Percentiles rank a stretch among this genome's conserved stretches.
These are phyloP conservation scores for Mimas tiliae DNA, from an alignment of 2,888 invertebrate species.

Conservation along the genomic window DNA sequence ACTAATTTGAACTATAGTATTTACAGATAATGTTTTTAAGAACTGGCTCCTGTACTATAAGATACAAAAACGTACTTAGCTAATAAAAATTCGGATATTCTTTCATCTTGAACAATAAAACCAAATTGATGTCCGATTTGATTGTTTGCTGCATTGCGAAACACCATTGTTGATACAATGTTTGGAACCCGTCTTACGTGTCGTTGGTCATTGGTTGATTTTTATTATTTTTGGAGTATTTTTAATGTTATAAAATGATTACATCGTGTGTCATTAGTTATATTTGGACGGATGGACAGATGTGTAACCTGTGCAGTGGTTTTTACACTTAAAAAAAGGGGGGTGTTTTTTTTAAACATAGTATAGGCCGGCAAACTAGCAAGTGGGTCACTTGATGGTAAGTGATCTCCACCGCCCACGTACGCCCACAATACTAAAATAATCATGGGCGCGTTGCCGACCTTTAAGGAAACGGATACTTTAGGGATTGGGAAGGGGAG, in stretches of 20 bases:
- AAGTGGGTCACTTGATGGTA: too few relatives aligned
- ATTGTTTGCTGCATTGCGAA: conserved; percentile 25
- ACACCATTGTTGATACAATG: conserved; percentile 16
- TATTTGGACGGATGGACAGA: neutral
- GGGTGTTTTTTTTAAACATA: conserved; percentile 4
- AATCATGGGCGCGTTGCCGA: too few relatives aligned
- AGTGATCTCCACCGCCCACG: too few relatives aligned
- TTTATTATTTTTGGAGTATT: neutral
- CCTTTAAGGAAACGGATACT: too few relatives aligned
- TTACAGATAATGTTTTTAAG: neutral
- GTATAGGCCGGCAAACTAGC: too few relatives aligned
- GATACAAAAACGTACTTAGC: conserved; percentile 20
- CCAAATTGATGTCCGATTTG: conserved; percentile 31
- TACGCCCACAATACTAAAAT: too few relatives aligned
- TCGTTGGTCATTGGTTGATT: neutral
- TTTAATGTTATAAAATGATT: too few relatives aligned
- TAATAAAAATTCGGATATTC: conserved; percentile 19
- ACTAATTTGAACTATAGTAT: too few relatives aligned
- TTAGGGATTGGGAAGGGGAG: too few relatives aligned
- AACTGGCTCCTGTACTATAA: neutral
- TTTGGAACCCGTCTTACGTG: neutral
- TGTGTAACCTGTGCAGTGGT: neutral
- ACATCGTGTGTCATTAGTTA: too few relatives aligned
- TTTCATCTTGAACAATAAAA: conserved; percentile 22
- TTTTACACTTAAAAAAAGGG: too few relatives aligned